Conservation (phyloP, 2,113 vertebrate species). For the Sander lucioperca region DNA sequence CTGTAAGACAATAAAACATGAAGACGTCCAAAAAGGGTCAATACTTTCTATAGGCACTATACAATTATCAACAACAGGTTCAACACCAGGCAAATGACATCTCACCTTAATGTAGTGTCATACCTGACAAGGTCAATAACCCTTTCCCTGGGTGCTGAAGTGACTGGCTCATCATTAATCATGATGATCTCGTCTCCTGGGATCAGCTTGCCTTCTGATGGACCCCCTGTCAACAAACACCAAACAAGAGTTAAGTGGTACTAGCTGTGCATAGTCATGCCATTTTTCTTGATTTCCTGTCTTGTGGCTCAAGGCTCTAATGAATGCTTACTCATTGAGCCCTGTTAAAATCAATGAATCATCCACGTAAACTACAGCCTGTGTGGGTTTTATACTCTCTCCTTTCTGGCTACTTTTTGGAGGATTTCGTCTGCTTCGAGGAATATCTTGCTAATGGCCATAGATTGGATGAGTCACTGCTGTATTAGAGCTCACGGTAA, state of each 20-base stretch:
- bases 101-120: conserved; percentile 44
- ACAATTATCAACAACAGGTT: conserved; percentile 18
- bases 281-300: conserved; percentile 23
- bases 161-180: conserved; percentile 98
- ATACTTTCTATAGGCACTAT: background rate
- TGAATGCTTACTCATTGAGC: conserved; percentile 55
- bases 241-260: conserved; percentile 48
- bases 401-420: conserved; percentile 31
- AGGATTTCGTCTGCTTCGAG: conserved; percentile 39
- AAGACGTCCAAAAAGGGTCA: background rate
- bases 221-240: conserved; percentile 88
- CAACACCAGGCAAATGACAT: conserved; percentile 30
- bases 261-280: conserved; percentile 20
- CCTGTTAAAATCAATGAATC: conserved; percentile 66
- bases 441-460: conserved; percentile 26
- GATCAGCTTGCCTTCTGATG: conserved; percentile 95
- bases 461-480: conserved; percentile 53
- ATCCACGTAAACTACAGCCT: conserved; percentile 37
- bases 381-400: conserved; percentile 17
- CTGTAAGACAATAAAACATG: background rate
- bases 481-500: conserved; percentile 15
- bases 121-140: conserved; percentile 99
- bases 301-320: conserved; percentile 44
- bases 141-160: conserved; percentile 93
- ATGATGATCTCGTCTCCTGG: conserved; percentile 99